phyloP scores from a whole-genome alignment of 2,797 vertebrate genomes.

The Nyctalus aviator region DNA sequence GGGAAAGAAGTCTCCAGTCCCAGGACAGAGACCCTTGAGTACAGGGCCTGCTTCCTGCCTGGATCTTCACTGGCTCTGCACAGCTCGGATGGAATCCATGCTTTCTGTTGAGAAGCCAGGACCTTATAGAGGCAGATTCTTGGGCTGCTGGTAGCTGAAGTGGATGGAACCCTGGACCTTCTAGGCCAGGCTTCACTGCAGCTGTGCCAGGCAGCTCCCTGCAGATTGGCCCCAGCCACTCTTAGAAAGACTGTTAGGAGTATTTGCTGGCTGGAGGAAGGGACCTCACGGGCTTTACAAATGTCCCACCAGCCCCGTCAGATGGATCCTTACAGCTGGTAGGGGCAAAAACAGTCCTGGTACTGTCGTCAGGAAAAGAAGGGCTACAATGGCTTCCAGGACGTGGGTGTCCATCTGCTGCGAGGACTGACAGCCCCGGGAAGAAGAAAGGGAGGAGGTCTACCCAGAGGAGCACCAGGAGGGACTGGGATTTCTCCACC shows the following conservation, averaged over 20 bases:
- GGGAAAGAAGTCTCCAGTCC: slow-evolving; percentile 52
- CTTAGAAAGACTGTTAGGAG: slow-evolving; percentile 49
- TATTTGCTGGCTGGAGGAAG: slow-evolving; percentile 46
- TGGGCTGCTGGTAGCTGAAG: slow-evolving; percentile 13
- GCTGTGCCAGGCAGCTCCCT: slow-evolving; percentile 46
- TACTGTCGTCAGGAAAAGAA: slow-evolving; percentile 63
- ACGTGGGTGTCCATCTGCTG: slow-evolving; percentile 40
- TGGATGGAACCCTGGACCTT: slow-evolving; percentile 40
- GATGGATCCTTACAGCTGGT: slow-evolving; percentile 45
- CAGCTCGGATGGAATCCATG: slow-evolving; percentile 56
- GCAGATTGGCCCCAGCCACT: slow-evolving; percentile 30
- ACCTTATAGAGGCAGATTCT: slow-evolving; percentile 60
- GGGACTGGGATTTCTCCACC: neutral
- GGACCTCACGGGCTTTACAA: slow-evolving; percentile 51
- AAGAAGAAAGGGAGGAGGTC: slow-evolving; percentile 6
- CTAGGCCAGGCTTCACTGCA: slow-evolving; percentile 34
- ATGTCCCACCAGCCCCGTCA: slow-evolving; percentile 21
- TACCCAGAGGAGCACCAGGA: slow-evolving; percentile 23
- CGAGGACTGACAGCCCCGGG: slow-evolving; percentile 28
- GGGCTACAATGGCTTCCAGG: slow-evolving; percentile 31
- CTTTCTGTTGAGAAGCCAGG: slow-evolving; percentile 70
- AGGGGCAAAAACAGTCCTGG: neutral
- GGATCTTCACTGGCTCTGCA: slow-evolving; percentile 58
- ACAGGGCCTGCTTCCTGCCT: slow-evolving; percentile 58
- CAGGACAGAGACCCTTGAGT: slow-evolving; percentile 58